Percentiles rank a stretch among this genome's conserved stretches.
phyloP scores from a whole-genome alignment of 1,140 invertebrate genomes.

The Panulirus ornatus region DNA sequence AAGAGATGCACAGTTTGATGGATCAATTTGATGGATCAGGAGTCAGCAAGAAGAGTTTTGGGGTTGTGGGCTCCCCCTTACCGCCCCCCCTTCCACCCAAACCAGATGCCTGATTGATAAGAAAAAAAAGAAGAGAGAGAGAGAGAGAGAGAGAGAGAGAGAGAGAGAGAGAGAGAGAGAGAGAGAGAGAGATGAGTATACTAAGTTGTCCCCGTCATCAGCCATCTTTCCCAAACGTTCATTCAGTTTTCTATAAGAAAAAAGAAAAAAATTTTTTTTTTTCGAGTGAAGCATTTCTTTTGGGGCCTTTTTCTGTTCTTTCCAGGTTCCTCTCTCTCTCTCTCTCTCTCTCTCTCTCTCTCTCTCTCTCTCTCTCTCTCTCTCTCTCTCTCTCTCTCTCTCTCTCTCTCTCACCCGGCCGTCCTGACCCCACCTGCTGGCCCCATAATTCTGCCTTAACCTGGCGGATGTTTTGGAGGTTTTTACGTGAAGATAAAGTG shows the following conservation, averaged over 20 bases:
- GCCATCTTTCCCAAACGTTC: background rate
- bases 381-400: background rate
- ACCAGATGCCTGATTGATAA: too few species aligned
- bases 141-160: background rate
- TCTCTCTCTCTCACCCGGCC: background rate
- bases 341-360: too few species aligned
- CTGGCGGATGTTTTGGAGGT: conserved; percentile 18
- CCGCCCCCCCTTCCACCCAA: too few species aligned
- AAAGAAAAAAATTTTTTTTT: background rate
- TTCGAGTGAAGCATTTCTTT: background rate
- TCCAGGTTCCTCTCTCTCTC: background rate
- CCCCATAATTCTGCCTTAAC: conserved; percentile 21
- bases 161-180: conserved; percentile 7
- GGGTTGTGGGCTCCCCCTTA: too few species aligned
- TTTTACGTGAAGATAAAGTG: conserved; percentile 31
- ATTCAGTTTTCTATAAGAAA: background rate
- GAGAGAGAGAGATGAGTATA: background rate
- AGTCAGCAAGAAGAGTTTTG: too few species aligned
- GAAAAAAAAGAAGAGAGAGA: background rate
- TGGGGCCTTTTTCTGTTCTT: background rate
- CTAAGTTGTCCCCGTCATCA: background rate
- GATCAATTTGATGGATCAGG: too few species aligned
- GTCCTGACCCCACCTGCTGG: conserved; percentile 8
- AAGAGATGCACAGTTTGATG: too few species aligned
- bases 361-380: conserved; percentile 8